Base-by-base conservation (phyloP, 2,113 vertebrate genomes). In the Arenaria interpres region DNA sequence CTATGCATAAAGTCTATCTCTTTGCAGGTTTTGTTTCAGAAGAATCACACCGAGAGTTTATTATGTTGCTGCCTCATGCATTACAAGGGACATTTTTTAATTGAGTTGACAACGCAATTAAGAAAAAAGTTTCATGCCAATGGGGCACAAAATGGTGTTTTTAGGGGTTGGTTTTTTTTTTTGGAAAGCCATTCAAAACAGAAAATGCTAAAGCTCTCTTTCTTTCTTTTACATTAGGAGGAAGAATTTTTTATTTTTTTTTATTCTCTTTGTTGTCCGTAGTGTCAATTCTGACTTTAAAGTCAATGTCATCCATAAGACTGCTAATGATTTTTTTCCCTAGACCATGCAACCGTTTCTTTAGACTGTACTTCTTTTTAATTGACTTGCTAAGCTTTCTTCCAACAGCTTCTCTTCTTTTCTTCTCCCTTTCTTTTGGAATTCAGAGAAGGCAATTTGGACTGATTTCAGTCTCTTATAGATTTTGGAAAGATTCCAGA, bases 401-500 rank as follows among this genome's bases (percentile, higher is more conserved):
- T 95, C 25, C 51, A 80, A 86, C 85, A 86, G 41, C 37, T 48
- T 87, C 25, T 80, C 16, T 57, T 45, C 54, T 69, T 74, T 41
- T 59, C 59, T 91, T 92, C 39, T 91, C 24, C 6, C 9, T 89
- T 93, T 79, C 54, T 90, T 95, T 93, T 80, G 54, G 68, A 93
- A 77, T 92, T 84, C 78, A 89, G 72, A 88, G 60, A 92, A 77
- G 37, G 54, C 30, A 78, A 64, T 89, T 86, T 95, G 22, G 11
- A 75, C 64, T 64, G 77, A 87, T 86, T 86, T 89, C 48, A 75
- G 73, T 73, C 64, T 92, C 16, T 20, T 92, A 96, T 57, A 78
- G 95, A 79, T 93, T 93, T 94, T 96, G 88, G 90, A 94, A 87
- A 78, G 43, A 81, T 57, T 93, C 80, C 96, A 96, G 73, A 68